Evolutionary conservation across 2,113 vertebrate genomes (phyloP), one percentile per base, ranked within the genome.

Genomic region (Miniopterus natalensis): DNA sequence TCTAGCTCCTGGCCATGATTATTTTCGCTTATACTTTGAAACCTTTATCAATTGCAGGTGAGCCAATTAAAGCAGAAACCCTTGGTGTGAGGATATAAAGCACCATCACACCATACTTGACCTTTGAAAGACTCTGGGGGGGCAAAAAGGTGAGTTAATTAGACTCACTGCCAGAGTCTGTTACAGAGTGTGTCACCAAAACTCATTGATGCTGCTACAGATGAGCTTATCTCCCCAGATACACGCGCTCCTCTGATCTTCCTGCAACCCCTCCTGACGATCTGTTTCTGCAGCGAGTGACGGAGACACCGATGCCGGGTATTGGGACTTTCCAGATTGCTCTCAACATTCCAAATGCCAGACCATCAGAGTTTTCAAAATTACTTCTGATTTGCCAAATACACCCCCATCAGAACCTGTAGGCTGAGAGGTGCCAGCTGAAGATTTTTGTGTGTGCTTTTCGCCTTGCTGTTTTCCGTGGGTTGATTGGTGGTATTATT

Each of bases 291-390:
- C 59, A 84, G 65, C 84, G 63, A 87, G 75, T 11, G 57, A 36
- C 18, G 59, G 88, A 95, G 95, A 80, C 21, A 65, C 88, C 75
- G 74, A 73, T 29, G n/a, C 53, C 59, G 93, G 84, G 78, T 66
- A 40, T 40, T 4, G 2, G 90, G 81, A 74, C 45, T 96, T 81
- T 94, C 75, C 97, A 97, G 94, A 94, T 95, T 95, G 95, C 88
- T 84, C 92, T 96, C 31, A 5, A 49, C 70, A 81, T 87, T 84
- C 77, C 77, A 96, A 94, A 95, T 95, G 93, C 88, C 94, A 96
- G 95, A 77, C 59, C 8, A 2, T 84, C 75, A 77, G 94, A 85
- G 36, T n/a, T 92, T 90, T 77, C 1, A 20, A 95, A 93, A 83
- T 75, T 71, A 57, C 78, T 95, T 95, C 87, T 84, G 63, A 79